Base-by-base conservation (phyloP, 1,140 invertebrate genomes). In the Dreissena polymorpha region DNA sequence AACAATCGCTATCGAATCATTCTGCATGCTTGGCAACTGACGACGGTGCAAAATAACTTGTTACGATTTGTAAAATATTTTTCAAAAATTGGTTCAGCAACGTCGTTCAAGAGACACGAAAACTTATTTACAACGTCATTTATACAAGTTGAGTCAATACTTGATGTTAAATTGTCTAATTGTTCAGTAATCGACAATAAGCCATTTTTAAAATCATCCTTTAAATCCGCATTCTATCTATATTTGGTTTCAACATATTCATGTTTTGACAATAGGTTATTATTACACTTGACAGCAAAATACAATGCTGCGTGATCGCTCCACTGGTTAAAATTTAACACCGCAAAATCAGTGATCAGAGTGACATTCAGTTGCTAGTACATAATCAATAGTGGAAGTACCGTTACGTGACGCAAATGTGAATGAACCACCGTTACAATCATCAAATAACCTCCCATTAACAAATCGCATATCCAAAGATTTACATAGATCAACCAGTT, bases 401-500 rank as follows among this genome's bases (percentile, higher is more conserved):
- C 60, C 60, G 60, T 63, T n/a, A n/a, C 23, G 60, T 63, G 60
- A 21, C 18, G n/a, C n/a, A n/a, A n/a, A n/a, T n/a, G n/a, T n/a
- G n/a, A n/a, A n/a, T 63, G 2, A 63, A 63, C 23, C 39, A 5
- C 8, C 8, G 39, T 39, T 39, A 39, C 39, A 39, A 39, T 65
- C 7, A 23, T 65, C 51, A 12, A 65, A 60, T 49, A 64, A n/a
- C 18, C 74, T 10, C 0, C 74, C 63, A 18, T 76, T 76, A 49
- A 49, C 50, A 7, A 76, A 65, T 13, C 74, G 60, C 29, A 76
- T 18, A 14, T 64, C 27, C 10, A 57, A 65, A 6, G 72, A 14
- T 63, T 74, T 74, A 63, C 72, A 74, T 10, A 74, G 13, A 27
- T 74, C 72, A 13, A 74, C 14, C 51, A 65, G 21, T 39, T 76